Evolutionary conservation across 2,797 vertebrate species (phyloP).

Genomic region (Geotrypetes seraphini): DNA sequence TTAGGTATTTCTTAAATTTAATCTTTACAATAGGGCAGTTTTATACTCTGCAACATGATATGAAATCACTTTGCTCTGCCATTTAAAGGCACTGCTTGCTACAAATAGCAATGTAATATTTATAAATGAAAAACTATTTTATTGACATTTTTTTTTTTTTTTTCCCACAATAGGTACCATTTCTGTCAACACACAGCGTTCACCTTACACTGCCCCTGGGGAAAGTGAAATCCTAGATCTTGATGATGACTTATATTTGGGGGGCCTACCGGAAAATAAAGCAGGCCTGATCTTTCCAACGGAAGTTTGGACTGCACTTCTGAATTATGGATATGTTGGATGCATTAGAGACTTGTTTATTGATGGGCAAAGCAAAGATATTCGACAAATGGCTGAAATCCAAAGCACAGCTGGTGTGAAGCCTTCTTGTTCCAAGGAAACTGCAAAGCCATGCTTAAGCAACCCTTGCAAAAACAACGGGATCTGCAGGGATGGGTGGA

Average conservation of each 20-base stretch:
- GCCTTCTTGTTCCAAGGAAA: slow-evolving; percentile 88
- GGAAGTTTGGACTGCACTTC: slow-evolving; percentile 93
- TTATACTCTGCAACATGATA: too few species aligned
- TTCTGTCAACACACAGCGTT: slow-evolving; percentile 88
- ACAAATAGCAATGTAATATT: too few species aligned
- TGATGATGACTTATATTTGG: slow-evolving; percentile 90
- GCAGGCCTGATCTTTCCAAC: slow-evolving; percentile 87
- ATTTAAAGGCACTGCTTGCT: too few species aligned
- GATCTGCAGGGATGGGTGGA: slow-evolving; percentile 92
- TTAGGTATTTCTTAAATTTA: too few species aligned
- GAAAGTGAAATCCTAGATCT: slow-evolving; percentile 96
- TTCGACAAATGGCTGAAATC: slow-evolving; percentile 85
- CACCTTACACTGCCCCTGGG: slow-evolving; percentile 86
- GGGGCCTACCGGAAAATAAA: slow-evolving; percentile 91
- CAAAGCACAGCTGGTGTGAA: slow-evolving; percentile 93
- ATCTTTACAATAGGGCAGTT: too few species aligned
- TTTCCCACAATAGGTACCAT: slow-evolving; percentile 73
- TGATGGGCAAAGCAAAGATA: slow-evolving; percentile 93
- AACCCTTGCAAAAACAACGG: slow-evolving; percentile 94
- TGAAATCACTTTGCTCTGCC: too few species aligned
- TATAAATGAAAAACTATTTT: too few species aligned
- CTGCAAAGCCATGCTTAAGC: slow-evolving; percentile 89
- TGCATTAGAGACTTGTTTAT: slow-evolving; percentile 96
- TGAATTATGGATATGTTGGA: slow-evolving; percentile 95
- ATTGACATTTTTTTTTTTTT: not conserved